Evolutionary conservation across 2,113 vertebrate species (phyloP).

Genomic region (Muntiacus reevesi): DNA sequence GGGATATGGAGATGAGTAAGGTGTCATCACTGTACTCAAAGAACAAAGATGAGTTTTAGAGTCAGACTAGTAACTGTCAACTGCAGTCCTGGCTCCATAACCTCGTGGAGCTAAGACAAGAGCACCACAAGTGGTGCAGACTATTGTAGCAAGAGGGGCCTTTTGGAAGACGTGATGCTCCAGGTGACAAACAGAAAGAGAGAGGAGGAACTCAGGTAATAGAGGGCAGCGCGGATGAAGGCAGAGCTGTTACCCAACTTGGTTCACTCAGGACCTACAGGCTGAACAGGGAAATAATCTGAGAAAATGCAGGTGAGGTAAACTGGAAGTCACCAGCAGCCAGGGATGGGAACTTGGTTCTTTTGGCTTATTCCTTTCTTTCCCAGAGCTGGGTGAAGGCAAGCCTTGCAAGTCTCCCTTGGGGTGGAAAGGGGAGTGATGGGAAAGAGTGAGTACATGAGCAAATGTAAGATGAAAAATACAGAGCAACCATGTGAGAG

Average conservation of each 20-base stretch:
- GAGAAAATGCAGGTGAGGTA: not conserved
- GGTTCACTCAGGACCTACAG: not conserved
- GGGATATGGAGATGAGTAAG: not conserved
- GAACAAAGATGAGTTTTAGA: not conserved
- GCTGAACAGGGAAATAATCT: not conserved
- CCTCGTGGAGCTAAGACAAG: not conserved
- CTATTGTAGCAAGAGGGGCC: not conserved
- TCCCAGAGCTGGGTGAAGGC: not conserved
- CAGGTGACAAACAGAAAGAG: not conserved
- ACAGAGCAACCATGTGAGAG: rapidly evolving
- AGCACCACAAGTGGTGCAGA: not conserved
- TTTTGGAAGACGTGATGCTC: not conserved
- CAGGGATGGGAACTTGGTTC: not conserved
- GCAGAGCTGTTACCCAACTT: not conserved
- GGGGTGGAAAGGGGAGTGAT: rapidly evolving
- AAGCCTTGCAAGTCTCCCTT: not conserved
- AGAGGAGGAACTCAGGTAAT: not conserved
- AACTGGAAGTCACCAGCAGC: not conserved
- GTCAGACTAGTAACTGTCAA: not conserved
- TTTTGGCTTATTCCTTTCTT: not conserved
- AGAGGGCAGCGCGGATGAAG: not conserved
- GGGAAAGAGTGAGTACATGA: not conserved
- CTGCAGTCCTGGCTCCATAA: not conserved
- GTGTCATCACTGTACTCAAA: not conserved
- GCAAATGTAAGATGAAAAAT: not conserved